Percentiles rank a stretch among this genome's conserved stretches.
Evolutionary conservation across 1,140 invertebrate species (phyloP).

Genomic region (Drosophila kikkawai): DNA sequence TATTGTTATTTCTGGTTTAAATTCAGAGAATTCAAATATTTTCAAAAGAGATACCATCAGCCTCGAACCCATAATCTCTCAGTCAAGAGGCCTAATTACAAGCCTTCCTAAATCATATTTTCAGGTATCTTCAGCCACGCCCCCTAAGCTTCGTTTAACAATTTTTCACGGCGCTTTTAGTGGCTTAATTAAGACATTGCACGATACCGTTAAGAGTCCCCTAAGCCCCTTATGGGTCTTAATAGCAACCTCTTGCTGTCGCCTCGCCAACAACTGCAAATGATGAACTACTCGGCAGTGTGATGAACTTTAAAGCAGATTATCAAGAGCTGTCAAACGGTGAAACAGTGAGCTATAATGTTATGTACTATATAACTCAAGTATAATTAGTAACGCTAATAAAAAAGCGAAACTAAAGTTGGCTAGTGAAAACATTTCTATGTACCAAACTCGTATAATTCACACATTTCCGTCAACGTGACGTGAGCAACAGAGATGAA

Average conservation of each 20-base stretch:
- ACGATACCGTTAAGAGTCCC: conserved; percentile 50
- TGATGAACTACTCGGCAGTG: conserved; percentile 43
- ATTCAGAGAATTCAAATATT: not conserved
- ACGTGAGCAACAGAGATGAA: conserved; percentile 35
- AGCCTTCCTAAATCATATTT: conserved; percentile 2
- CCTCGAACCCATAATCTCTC: not conserved
- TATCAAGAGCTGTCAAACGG: conserved; percentile 41
- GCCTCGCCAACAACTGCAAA: conserved; percentile 32
- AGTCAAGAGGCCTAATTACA: conserved; percentile 13
- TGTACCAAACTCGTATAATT: conserved; percentile 46
- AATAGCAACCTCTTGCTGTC: conserved; percentile 44
- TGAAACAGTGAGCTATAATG: not conserved
- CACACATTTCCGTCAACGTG: conserved; percentile 78
- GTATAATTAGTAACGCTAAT: conserved; percentile 35
- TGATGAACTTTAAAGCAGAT: conserved; percentile 64
- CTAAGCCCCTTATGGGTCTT: conserved; percentile 27
- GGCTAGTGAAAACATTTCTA: conserved; percentile 59
- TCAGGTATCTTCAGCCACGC: conserved; percentile 18
- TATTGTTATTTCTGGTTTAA: not conserved
- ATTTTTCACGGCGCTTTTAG: conserved; percentile 49
- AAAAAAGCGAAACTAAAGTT: conserved; percentile 56
- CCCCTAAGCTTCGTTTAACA: conserved; percentile 41
- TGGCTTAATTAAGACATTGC: conserved; percentile 58
- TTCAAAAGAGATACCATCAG: not conserved
- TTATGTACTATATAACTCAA: conserved; percentile 11